Evolutionary conservation across 1,140 invertebrate genomes (phyloP), one percentile per base, ranked within the genome.

Genomic region (Heterodera schachtii): DNA sequence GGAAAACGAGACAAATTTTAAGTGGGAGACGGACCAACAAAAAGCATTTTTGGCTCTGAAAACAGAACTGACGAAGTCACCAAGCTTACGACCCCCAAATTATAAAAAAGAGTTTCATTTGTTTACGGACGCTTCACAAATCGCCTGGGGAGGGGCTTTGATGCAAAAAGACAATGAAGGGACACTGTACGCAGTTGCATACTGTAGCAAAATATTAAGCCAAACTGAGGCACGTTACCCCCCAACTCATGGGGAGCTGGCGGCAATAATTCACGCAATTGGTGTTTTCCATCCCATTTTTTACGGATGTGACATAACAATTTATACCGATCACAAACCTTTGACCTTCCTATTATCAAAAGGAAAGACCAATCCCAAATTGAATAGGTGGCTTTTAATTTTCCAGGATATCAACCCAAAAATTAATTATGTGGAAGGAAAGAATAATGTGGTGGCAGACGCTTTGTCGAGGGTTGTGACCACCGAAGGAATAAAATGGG

Each of bases 311-410:
- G 75, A 76, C n/a, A 3, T 76, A 2, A 31, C 31, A 0, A 76
- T 76, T 6, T 57, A 57, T n/a, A 76, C 75, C 7, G 75, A 76
- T 47, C 75, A 76, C 31, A 76, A 76, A 52, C 75, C 75, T 16
- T 44, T 76, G 31, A 76, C 60, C 1, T 76, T 76, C 49, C 43
- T 76, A 6, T 16, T 76, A n/a, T 9, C 41, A 66, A 76, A 76
- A 11, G 75, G 41, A 13, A 41, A 76, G 13, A 64, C 60, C 8
- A 76, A 76, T 41, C 49, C 75, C 3, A 76, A 76, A 76, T 46
- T 76, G 4, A 76, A 76, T 8, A 13, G 75, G 1, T 76, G 75
- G 75, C 44, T 76, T 5, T 8, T 76, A 47, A 47, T 57, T 13
- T 43, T 76, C 3, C 75, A 76, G 47, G 75, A 76, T n/a, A 44